Conservation (phyloP, 2,888 invertebrate species). For the Dioctria linearis region DNA sequence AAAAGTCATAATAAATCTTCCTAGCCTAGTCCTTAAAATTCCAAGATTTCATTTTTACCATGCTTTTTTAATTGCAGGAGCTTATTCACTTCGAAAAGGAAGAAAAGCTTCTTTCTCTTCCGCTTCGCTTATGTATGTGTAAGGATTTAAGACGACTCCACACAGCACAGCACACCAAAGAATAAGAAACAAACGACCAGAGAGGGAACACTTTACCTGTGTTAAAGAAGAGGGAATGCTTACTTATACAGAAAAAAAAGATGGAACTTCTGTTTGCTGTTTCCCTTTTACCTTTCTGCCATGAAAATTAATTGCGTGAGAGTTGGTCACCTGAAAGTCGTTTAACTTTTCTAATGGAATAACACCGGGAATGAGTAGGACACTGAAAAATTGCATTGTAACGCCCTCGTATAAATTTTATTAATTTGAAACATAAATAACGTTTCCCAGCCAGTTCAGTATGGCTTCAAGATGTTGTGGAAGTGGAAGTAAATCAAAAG, state of each 20-base stretch:
- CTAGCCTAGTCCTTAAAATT: slow-evolving; percentile 15
- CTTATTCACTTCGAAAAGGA: slow-evolving; percentile 20
- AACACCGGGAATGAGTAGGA: slow-evolving; percentile 12
- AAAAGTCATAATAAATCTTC: slow-evolving; percentile 43
- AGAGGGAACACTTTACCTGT: too few species aligned
- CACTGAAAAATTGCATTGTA: slow-evolving; percentile 15
- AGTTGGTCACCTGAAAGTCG: slow-evolving; percentile 46
- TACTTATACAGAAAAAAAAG: not conserved
- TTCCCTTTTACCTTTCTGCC: slow-evolving; percentile 16
- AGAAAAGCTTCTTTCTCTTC: slow-evolving; percentile 9
- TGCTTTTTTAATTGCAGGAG: slow-evolving; percentile 38
- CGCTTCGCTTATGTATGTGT: not conserved
- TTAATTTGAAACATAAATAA: slow-evolving; percentile 35
- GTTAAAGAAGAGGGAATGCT: not conserved
- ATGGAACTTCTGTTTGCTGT: slow-evolving; percentile 15
- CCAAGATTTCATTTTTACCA: slow-evolving; percentile 35
- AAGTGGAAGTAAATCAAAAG: not conserved
- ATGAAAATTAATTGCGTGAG: slow-evolving; percentile 45
- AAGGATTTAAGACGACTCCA: not conserved
- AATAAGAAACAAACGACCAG: too few species aligned
- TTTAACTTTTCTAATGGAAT: slow-evolving; percentile 50
- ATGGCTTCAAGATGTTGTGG: not conserved
- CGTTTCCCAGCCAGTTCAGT: not conserved
- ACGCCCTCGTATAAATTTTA: slow-evolving; percentile 34
- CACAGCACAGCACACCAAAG: too few species aligned